Percentiles rank a stretch among this genome's conserved stretches.
Conservation (phyloP, 2,888 invertebrate species). For the Coenonympha glycerion region DNA sequence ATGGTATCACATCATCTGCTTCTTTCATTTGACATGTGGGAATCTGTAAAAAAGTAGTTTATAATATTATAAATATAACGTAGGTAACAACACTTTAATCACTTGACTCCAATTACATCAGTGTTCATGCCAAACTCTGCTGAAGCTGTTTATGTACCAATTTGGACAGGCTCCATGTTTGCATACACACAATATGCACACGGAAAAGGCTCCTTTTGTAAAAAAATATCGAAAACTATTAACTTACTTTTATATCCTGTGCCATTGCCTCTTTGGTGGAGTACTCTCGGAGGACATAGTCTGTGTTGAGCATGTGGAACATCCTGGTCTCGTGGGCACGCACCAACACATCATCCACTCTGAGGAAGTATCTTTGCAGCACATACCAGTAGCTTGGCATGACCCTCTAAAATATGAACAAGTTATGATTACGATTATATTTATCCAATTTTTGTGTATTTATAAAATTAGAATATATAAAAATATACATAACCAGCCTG, state of each 20-base stretch:
- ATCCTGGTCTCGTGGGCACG: slow-evolving; percentile 91
- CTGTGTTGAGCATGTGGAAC: slow-evolving; percentile 84
- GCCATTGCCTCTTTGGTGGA: slow-evolving; percentile 86
- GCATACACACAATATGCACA: too few species aligned
- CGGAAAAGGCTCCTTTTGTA: too few species aligned
- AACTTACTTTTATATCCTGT: slow-evolving; percentile 78
- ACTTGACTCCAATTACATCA: too few species aligned
- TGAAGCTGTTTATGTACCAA: too few species aligned
- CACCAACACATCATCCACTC: slow-evolving; percentile 95
- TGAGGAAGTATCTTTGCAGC: slow-evolving; percentile 90
- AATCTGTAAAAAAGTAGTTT: slow-evolving; percentile 54
- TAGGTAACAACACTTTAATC: too few species aligned
- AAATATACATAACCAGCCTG: too few species aligned
- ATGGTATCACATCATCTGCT: slow-evolving; percentile 63
- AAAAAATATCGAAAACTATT: not conserved
- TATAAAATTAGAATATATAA: too few species aligned
- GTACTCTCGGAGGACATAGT: slow-evolving; percentile 88
- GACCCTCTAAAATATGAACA: slow-evolving; percentile 81
- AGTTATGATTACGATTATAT: too few species aligned
- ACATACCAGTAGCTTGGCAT: slow-evolving; percentile 97
- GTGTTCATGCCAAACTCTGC: too few species aligned
- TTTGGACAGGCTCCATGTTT: too few species aligned
- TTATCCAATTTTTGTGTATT: too few species aligned
- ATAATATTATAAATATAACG: too few species aligned
- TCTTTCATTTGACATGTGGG: slow-evolving; percentile 67